Base-by-base conservation (phyloP, 1,140 invertebrate species). In the Apolygus lucorum region DNA sequence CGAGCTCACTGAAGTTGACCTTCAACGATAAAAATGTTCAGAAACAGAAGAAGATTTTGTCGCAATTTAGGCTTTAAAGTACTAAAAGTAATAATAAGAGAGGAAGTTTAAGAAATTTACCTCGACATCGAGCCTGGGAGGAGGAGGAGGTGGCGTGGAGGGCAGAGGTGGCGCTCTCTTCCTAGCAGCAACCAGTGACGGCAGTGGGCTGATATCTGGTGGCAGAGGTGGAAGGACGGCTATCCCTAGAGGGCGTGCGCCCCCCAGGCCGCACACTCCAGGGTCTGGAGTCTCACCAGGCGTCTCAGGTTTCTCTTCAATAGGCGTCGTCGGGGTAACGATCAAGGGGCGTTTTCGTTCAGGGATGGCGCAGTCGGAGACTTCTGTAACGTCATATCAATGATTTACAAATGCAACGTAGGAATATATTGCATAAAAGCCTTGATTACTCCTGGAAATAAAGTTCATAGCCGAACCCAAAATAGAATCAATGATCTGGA, bases 241-340 rank as follows among this genome's bases (percentile, higher is more conserved):
- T 1, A 82, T 76, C 11, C 81, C 86, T 17, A 92, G 77, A 1
- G 90, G 90, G 70, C 90, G 82, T 29, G 88, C 81, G 13, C 89
- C 90, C 63, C 89, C 87, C 71, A 92, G 79, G 27, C 90, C 90
- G 62, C 84, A 84, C 67, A 86, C 81, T 8, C 86, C 85, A 0
- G 86, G 84, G 81, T 91, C 88, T 0, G 89, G 87, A 74, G 85
- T 81, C 81, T 93, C 90, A 1, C 87, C 87, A 0, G 87, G 86
- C 1, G 86, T 87, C 76, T 88, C 87, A 1, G 64, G 26, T 34
- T 66, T 66, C n/a, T 66, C 64, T 66, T 66, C 64, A 21, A 59
- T 24, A 4, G 54, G 54, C 11, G 22, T 24, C 22, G 54, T 14
- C 54, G 54, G 54, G 13, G 54, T 59, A 21, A 59, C 54, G 54